Percentiles rank a stretch among this genome's conserved stretches.
Evolutionary conservation across 2,888 invertebrate species (phyloP).

Genomic region (Protonemura montana): DNA sequence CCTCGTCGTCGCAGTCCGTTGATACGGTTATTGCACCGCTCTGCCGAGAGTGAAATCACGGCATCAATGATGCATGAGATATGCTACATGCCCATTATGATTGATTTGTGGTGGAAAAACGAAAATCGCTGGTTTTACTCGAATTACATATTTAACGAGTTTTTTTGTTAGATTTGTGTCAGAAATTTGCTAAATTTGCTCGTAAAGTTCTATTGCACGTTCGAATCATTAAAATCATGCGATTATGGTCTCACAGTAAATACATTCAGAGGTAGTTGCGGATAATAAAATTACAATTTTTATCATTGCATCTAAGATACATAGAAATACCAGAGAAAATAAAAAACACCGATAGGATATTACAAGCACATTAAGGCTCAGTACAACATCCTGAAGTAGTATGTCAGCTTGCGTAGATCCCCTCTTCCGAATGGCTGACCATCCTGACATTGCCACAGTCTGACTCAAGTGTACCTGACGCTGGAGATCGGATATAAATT

Average conservation of each 20-base stretch:
- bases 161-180: not conserved
- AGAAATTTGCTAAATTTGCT: not conserved
- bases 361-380: not conserved
- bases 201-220: not conserved
- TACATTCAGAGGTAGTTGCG: not conserved
- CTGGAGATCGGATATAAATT: not conserved
- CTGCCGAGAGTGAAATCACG: constrained; percentile 33
- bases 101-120: constrained; percentile 14
- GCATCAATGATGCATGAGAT: constrained; percentile 40
- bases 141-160: not conserved
- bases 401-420: too few relatives aligned
- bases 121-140: not conserved
- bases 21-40: constrained; percentile 38
- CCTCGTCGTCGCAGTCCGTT: not conserved
- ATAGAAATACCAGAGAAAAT: not conserved
- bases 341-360: not conserved
- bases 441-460: too few relatives aligned
- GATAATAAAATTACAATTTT: not conserved
- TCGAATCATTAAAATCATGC: not conserved
- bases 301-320: not conserved
- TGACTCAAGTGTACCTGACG: too few relatives aligned
- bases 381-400: not conserved
- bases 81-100: not conserved
- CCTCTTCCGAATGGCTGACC: too few relatives aligned
- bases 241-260: not conserved